These are phyloP conservation scores for Habrosyne pyritoides DNA, from an alignment of 2,888 invertebrate species.

Conservation along the genomic window DNA sequence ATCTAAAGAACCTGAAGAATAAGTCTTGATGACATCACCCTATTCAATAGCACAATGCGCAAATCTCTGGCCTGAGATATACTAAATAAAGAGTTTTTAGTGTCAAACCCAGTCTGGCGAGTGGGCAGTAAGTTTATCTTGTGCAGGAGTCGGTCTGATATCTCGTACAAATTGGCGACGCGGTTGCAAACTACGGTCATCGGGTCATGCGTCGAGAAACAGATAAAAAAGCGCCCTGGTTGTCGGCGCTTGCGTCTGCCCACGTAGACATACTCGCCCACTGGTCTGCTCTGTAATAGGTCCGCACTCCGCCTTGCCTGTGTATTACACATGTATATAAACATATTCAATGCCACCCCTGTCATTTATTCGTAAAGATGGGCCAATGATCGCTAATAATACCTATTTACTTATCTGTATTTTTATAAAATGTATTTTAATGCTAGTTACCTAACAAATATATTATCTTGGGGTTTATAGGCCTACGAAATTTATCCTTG, in stretches of 20 bases:
- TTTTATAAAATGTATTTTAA: too few species aligned
- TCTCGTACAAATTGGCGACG: conserved; percentile 63
- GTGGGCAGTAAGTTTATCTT: conserved; percentile 39
- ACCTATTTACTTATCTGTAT: background rate
- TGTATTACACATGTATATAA: background rate
- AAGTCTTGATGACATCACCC: conserved; percentile 29
- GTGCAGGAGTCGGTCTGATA: conserved; percentile 36
- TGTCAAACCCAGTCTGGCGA: conserved; percentile 30
- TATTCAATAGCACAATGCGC: conserved; percentile 20
- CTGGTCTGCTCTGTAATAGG: conserved; percentile 18
- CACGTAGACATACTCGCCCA: conserved; percentile 25
- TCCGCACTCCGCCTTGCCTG: conserved; percentile 1
- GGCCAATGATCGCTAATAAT: background rate
- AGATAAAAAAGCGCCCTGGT: conserved; percentile 52
- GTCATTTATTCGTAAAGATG: background rate
- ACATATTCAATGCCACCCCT: background rate
- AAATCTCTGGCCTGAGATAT: conserved; percentile 25
- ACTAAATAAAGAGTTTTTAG: conserved; percentile 25
- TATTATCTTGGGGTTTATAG: too few species aligned
- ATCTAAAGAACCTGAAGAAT: conserved; percentile 26
- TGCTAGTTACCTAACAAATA: too few species aligned
- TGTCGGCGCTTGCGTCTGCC: conserved; percentile 19
- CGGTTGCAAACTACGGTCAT: conserved; percentile 60
- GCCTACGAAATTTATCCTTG: too few species aligned
- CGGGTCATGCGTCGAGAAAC: conserved; percentile 48